phyloP scores from a whole-genome alignment of 35 echinoderm and acorn worm species.

The Nesometra sesokonis region DNA sequence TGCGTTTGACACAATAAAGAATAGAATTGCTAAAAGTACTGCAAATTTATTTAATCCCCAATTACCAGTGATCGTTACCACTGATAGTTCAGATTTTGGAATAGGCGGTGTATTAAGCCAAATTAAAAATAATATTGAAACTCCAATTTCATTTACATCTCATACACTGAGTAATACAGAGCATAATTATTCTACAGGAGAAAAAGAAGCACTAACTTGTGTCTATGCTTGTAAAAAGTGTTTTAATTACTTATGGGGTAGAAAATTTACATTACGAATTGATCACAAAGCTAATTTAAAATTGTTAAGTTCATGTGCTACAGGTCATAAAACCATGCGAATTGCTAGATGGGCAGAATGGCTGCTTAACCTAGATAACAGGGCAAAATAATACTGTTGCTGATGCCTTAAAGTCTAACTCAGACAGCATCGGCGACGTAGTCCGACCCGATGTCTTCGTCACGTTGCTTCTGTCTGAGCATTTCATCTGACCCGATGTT shows the following conservation, averaged over 20 bases:
- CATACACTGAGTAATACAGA: constrained; percentile 31
- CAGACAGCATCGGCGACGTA: too few species aligned
- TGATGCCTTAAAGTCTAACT: too few species aligned
- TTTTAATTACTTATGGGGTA: constrained; percentile 48
- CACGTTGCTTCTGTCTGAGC: too few species aligned
- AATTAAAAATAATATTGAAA: constrained; percentile 22
- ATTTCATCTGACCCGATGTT: too few species aligned
- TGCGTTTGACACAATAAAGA: constrained; percentile 11
- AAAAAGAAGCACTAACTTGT: constrained; percentile 32
- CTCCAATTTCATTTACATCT: constrained; percentile 44
- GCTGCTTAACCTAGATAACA: too few species aligned
- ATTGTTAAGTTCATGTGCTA: too few species aligned
- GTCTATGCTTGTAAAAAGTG: constrained; percentile 65
- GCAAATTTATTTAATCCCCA: constrained; percentile 17
- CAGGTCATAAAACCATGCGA: too few species aligned
- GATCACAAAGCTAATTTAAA: too few species aligned
- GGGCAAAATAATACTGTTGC: too few species aligned
- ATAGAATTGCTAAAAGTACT: constrained; percentile 9
- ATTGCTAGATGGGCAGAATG: too few species aligned
- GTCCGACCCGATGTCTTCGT: too few species aligned
- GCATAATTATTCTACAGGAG: constrained; percentile 33
- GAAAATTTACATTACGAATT: constrained; percentile 43
- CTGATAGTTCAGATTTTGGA: constrained; percentile 26
- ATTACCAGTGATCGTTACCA: constrained; percentile 11
- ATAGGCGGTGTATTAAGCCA: constrained; percentile 40